Evolutionary conservation across 2,888 invertebrate genomes (phyloP).

Genomic region (Calliphora vomitoria): DNA sequence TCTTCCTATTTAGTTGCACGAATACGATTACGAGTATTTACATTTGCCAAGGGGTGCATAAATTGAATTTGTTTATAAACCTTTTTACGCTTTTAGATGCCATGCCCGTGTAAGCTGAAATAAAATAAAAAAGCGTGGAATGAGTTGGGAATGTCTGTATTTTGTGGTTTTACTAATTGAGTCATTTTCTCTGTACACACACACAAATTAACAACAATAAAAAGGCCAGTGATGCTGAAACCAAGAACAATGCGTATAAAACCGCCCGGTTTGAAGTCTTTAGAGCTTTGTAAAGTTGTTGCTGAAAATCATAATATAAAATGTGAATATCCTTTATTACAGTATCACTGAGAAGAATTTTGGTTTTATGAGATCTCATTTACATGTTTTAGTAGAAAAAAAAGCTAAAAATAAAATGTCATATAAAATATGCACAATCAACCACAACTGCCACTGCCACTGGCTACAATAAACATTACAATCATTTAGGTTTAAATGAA

Average conservation of each 20-base stretch:
- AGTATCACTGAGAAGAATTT: neutral
- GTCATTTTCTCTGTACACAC: conserved; percentile 77
- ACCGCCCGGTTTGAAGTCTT: neutral
- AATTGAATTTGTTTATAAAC: conserved; percentile 83
- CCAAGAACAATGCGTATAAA: conserved; percentile 32
- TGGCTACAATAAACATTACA: conserved; percentile 36
- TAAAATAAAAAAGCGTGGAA: neutral
- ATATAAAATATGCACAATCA: conserved; percentile 17
- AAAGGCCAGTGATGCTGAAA: conserved; percentile 67
- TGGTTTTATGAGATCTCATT: neutral
- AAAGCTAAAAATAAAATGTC: neutral
- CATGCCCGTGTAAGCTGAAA: neutral
- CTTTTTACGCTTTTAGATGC: conserved; percentile 79
- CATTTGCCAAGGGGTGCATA: conserved; percentile 82
- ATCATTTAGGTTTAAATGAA: conserved; percentile 27
- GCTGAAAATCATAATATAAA: neutral
- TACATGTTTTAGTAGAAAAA: neutral
- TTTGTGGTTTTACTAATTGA: conserved; percentile 85
- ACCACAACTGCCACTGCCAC: neutral
- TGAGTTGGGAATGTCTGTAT: conserved; percentile 72
- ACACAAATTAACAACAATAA: conserved; percentile 70
- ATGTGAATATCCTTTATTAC: conserved; percentile 4
- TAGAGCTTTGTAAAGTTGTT: conserved; percentile 10
- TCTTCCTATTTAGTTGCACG: conserved; percentile 29
- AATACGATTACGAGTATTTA: conserved; percentile 46